Percentiles rank a stretch among this genome's conserved stretches.
These are phyloP conservation scores for Semibalanus balanoides DNA, from an alignment of 1,140 invertebrate genomes.

Conservation along the genomic window DNA sequence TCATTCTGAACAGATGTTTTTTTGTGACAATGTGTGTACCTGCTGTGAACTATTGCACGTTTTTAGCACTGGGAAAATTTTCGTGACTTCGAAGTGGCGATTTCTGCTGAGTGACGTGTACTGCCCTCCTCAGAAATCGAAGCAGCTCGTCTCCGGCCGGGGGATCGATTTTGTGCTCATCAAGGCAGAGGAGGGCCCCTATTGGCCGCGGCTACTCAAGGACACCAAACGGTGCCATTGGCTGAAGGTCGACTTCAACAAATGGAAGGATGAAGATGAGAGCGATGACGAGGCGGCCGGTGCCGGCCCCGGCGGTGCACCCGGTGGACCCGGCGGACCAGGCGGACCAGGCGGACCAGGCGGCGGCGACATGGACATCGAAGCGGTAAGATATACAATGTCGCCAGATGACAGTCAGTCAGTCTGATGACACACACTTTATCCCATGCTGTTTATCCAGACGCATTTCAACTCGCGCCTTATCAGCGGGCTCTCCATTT, in stretches of 20 bases:
- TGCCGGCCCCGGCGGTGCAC: background rate
- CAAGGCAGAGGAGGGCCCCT: conserved; percentile 52
- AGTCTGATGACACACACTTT: too few relatives aligned
- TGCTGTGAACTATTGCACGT: too few relatives aligned
- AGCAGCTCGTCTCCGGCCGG: conserved; percentile 43
- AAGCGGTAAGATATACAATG: background rate
- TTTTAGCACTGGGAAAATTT: too few relatives aligned
- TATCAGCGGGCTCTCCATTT: too few relatives aligned
- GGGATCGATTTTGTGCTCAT: conserved; percentile 62
- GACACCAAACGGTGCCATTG: conserved; percentile 83
- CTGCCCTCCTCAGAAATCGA: conserved; percentile 40
- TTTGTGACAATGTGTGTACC: too few relatives aligned
- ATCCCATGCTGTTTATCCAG: too few relatives aligned
- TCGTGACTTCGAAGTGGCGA: too few relatives aligned
- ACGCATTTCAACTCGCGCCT: too few relatives aligned
- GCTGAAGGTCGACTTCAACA: conserved; percentile 92
- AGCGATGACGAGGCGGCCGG: conserved; percentile 44
- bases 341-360: background rate
- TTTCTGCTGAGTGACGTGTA: too few relatives aligned
- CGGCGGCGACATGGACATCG: background rate
- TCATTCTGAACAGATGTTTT: too few relatives aligned
- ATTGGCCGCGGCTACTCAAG: conserved; percentile 74
- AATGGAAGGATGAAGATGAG: conserved; percentile 91
- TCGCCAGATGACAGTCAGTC: too few relatives aligned
- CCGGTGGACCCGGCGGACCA: too few relatives aligned